Base-by-base conservation (phyloP, 1,140 invertebrate species). In the Lepidurus packardi region DNA sequence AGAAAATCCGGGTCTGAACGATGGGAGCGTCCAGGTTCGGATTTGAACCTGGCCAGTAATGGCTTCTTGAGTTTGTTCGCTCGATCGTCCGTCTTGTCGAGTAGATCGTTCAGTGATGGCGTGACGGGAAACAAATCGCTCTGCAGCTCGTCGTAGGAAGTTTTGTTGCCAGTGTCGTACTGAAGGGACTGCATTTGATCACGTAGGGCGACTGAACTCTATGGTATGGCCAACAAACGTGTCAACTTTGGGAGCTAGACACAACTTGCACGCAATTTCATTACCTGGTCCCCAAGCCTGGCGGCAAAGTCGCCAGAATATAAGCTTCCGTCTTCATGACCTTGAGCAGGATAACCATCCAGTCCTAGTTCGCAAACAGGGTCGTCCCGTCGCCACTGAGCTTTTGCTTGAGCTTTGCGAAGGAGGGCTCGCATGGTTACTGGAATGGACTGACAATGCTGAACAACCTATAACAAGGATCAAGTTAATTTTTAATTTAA, bases 401-500 rank as follows among this genome's bases (percentile, higher is more conserved):
- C 53, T 65, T 65, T 13, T n/a, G 53, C 53, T 16, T 65, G 53
- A 65, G 53, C 53, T 65, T 81, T 77, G 79, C 89, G 88, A 7
- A 93, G 88, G 8, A 94, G 85, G 4, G 91, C 89, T 80, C 93
- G 87, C 86, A 94, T 89, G 4, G 95, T 95, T 24, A 97, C 88
- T 5, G 96, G 96, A 83, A 98, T 94, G 16, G 95, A 97, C 80
- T 96, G 88, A 81, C 91, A 95, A 81, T 93, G 82, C 85, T 88
- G 24, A 85, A 78, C 16, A 43, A 78, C 78, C 85, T 11, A 84
- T 83, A 82, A 84, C 85, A 74, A 34, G 34, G n/a, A n/a, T n/a
- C 34, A 34, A 34, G 34, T 34, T 34, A 34, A 34, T 34, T 34
- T 34, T 1, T 88, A 87, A 82, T n/a, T n/a, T n/a, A n/a, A n/a